Base-by-base conservation (phyloP, 2,113 vertebrate genomes). In the Syngnathus floridae region DNA sequence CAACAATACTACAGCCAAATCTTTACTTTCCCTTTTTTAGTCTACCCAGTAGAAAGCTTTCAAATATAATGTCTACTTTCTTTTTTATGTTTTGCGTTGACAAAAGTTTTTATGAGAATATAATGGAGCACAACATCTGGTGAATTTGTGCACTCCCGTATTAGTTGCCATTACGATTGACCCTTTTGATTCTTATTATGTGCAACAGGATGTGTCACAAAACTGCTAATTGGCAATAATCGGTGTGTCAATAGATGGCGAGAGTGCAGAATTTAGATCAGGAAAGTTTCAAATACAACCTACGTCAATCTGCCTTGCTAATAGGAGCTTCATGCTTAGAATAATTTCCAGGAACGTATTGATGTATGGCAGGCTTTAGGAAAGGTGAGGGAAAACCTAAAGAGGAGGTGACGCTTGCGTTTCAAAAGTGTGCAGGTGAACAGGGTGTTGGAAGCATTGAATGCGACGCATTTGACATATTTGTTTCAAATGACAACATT, bases 211-310 rank as follows among this genome's bases (percentile, higher is more conserved):
- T 85, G 79, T 89, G 83, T 89, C 84, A 88, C 85, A 91, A 88
- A 91, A 92, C 82, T 91, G 91, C 90, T 92, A 92, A 91, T 91
- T 91, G 87, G 89, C 91, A 91, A 92, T 91, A 91, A 92, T 90
- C 89, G 89, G 86, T 91, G 90, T 89, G 90, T 90, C 91, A 86
- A 91, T 92, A 91, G 86, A 87, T 87, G 77, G 82, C 72, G 75
- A 86, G 88, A 90, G 84, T 86, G 89, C 85, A 84, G 89, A 91
- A 91, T 92, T 91, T 91, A 91, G 90, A 90, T 90, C 13, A 89
- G 88, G 90, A 81, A 81, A 83, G 84, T 87, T 89, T 89, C 87
- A 91, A 89, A 91, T 88, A 88, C 87, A 89, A 84, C 36, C 7
- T 77, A 89, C 87, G 79, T 83, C 64, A 80, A 72, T 66, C 70